A percentile compares a stretch with the other conserved stretches of the same genome.
These are phyloP conservation scores for Drosophila melanosoma DNA, from an alignment of 2,888 invertebrate genomes.

Conservation along the genomic window DNA sequence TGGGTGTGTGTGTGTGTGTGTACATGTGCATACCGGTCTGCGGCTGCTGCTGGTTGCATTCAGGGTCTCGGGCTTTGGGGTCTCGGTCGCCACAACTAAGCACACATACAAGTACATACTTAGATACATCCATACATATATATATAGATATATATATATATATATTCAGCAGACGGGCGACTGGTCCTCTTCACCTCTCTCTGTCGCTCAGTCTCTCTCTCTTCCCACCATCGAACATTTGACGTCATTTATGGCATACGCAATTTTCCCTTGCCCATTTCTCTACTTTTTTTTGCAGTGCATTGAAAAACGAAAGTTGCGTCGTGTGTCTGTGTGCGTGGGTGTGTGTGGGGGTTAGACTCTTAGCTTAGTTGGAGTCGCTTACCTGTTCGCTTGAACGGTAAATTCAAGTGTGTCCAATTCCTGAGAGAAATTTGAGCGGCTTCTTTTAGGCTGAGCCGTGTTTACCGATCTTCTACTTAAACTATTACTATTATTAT, in stretches of 20 bases:
- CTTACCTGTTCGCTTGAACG: conserved; percentile 43
- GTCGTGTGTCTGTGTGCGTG: not conserved
- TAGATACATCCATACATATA: not conserved
- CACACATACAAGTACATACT: not conserved
- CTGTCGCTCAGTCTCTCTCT: not conserved
- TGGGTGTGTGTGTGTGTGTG: not conserved
- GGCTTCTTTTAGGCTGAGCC: conserved; percentile 7
- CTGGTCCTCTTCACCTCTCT: not conserved
- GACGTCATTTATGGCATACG: conserved; percentile 5
- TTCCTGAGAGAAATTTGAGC: conserved; percentile 26
- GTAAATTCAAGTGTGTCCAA: conserved; percentile 12
- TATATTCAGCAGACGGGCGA: not conserved
- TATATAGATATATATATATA: not conserved
- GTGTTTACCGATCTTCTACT: conserved; percentile 6
- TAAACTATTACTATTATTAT: conserved; percentile 11
- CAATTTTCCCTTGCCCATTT: not conserved
- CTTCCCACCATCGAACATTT: not conserved
- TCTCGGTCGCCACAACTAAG: conserved; percentile 12
- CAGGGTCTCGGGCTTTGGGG: conserved; percentile 3
- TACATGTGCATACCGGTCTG: conserved; percentile 10
- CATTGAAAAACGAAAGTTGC: not conserved
- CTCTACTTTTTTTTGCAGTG: not conserved
- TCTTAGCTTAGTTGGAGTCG: conserved; percentile 19
- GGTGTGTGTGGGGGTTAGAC: not conserved
- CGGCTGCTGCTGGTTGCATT: conserved; percentile 13